Percentiles rank a stretch among this genome's conserved stretches.
Conservation (phyloP, 2,797 vertebrate genomes). For the Myoxocephalus aenaeus region DNA sequence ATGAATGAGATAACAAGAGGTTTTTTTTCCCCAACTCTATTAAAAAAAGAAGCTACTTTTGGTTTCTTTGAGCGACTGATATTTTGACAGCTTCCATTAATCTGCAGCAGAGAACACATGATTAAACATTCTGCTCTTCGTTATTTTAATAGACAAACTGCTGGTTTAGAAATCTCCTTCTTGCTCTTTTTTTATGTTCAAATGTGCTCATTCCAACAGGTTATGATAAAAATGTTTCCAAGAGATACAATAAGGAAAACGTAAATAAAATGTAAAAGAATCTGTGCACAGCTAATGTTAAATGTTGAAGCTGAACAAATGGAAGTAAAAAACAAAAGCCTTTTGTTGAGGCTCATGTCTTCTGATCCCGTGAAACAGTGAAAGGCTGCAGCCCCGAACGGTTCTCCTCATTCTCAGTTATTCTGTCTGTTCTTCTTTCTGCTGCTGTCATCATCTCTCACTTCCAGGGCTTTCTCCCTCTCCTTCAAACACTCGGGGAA, state of each 20-base stretch:
- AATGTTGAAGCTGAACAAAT: not conserved
- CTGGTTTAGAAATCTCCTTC: no score
- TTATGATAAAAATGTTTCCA: no score
- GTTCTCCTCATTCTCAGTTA: not conserved
- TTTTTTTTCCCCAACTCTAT: no score
- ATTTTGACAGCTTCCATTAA: no score
- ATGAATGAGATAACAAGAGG: no score
- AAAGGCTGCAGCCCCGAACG: not conserved
- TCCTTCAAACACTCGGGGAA: not conserved
- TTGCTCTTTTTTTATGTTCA: no score
- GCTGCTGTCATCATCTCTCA: not conserved
- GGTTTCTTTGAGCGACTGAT: no score
- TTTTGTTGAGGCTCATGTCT: not conserved
- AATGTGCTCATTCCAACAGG: no score
- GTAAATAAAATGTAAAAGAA: not conserved
- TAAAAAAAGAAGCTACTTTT: no score
- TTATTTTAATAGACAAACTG: slow-evolving; percentile 1
- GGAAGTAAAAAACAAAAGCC: not conserved
- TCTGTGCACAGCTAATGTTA: not conserved
- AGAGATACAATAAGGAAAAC: slow-evolving; percentile 14
- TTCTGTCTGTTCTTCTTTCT: not conserved
- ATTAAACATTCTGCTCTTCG: no score
- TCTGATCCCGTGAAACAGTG: not conserved
- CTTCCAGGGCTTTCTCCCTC: not conserved
- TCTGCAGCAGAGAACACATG: no score